These are phyloP conservation scores for Drosophila mettleri DNA, from an alignment of 2,888 invertebrate species.

Conservation along the genomic window DNA sequence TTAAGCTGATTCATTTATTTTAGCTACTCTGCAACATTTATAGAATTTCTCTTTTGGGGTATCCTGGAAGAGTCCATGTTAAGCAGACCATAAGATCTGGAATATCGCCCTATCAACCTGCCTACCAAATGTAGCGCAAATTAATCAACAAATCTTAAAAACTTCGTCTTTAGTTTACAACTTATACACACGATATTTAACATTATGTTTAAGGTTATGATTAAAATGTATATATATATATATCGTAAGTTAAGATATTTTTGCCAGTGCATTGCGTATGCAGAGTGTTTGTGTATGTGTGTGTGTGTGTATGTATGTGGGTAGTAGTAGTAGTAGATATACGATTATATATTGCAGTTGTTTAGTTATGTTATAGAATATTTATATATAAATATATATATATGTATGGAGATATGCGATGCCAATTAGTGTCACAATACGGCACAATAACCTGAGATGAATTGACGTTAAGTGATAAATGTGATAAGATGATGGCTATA, in stretches of 20 bases:
- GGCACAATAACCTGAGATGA: constrained; percentile 40
- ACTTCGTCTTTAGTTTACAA: constrained; percentile 33
- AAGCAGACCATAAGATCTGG: not conserved
- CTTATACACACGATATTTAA: constrained; percentile 25
- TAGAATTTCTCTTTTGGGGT: too few species aligned
- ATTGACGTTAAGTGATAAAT: constrained; percentile 23
- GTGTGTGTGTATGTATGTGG: constrained; percentile 19
- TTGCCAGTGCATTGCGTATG: constrained; percentile 76
- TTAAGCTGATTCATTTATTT: not conserved
- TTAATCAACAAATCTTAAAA: constrained; percentile 33
- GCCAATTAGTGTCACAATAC: constrained; percentile 44
- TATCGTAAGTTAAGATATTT: constrained; percentile 43
- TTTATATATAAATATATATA: constrained; percentile 11
- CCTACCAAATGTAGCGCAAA: not conserved
- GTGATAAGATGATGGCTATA: constrained; percentile 22
- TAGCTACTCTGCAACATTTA: too few species aligned
- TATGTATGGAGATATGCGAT: constrained; percentile 34
- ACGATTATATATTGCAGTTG: constrained; percentile 26
- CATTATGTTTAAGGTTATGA: constrained; percentile 25
- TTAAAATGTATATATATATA: constrained; percentile 24
- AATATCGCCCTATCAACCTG: not conserved
- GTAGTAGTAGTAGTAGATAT: constrained; percentile 14
- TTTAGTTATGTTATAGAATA: constrained; percentile 50
- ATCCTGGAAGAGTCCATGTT: constrained; percentile 12
- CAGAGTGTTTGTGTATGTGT: constrained; percentile 48